Base-by-base conservation (phyloP, 2,888 invertebrate species). In the Timema cristinae region DNA sequence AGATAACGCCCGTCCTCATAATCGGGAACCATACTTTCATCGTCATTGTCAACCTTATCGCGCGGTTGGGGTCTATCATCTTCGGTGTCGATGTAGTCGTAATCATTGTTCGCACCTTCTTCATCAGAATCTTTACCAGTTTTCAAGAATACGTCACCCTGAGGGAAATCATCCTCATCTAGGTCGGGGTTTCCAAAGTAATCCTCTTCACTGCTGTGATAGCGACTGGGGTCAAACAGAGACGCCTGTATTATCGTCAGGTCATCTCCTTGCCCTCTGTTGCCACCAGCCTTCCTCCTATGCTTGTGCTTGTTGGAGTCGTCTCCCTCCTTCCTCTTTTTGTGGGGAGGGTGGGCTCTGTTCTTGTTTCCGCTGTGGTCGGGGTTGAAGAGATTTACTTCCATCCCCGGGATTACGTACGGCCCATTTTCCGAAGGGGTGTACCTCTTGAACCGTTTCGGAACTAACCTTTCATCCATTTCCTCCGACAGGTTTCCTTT, bases 351-450 rank as follows among this genome's bases (percentile, higher is more conserved):
- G 13, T 6, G 11, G 48, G 48, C 11, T 32, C 32, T 16, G 15
- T 32, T 59, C 11, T 59, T 59, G 15, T 16, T 32, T 11, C 15
- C 15, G 59, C 32, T 15, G 15, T 59, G 59, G 32, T 11, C 13
- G 32, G 63, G 63, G 15, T 63, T 63, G 63, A 63, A 63, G 47
- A 63, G 32, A 10, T 63, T 48, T 11, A 63, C 32, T 5, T 48
- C 48, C 13, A 63, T 32, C 47, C 63, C 63, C 13, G 63, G 63
- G 11, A 63, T 63, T 63, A 16, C 6, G 32, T 63, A 63, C 13
- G 63, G 63, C n/a, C 63, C 63, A 63, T 32, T 63, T 63, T 63
- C 63, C 13, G 13, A 7, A 11, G 63, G 63, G 32, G 63, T 63
- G 63, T 63, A 63, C 32, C 63, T 8, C 63, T 63, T 63, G 32